Evolutionary conservation across 2,888 invertebrate genomes (phyloP).

Genomic region (Cataglyphis rosenhaueri): DNA sequence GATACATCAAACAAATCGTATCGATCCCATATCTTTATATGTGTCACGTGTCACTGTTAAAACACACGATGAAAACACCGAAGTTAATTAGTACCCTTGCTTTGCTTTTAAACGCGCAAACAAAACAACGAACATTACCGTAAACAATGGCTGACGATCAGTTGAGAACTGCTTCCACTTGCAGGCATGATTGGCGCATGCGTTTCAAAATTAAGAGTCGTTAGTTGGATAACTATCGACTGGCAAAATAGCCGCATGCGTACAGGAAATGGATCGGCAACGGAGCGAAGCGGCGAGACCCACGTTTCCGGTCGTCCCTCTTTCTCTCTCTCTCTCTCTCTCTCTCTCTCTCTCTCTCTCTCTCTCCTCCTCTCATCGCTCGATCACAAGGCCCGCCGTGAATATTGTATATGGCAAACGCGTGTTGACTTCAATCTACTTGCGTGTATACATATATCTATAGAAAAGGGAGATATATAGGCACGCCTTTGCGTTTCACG

Average conservation of each 20-base stretch:
- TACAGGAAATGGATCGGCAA: constrained; percentile 51
- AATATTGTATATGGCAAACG: constrained; percentile 20
- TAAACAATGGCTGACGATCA: constrained; percentile 25
- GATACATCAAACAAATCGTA: not conserved
- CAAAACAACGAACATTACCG: not conserved
- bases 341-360: not conserved
- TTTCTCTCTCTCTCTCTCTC: not conserved
- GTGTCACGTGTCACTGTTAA: not conserved
- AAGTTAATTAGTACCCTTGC: not conserved
- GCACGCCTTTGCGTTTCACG: constrained; percentile 61
- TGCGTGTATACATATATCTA: constrained; percentile 38
- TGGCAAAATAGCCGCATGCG: constrained; percentile 38
- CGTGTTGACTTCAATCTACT: constrained; percentile 35
- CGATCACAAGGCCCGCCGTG: constrained; percentile 55
- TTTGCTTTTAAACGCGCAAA: constrained; percentile 6
- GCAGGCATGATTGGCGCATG: constrained; percentile 44
- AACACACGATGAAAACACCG: not conserved
- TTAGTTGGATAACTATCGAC: constrained; percentile 52
- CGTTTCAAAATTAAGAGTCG: constrained; percentile 52
- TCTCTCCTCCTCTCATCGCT: not conserved
- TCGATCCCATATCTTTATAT: not conserved
- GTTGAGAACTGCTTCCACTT: constrained; percentile 44
- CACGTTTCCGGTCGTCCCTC: constrained; percentile 56
- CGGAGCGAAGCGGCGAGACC: constrained; percentile 48
- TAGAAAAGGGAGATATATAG: not conserved